These are phyloP conservation scores for Cygnus olor DNA, from an alignment of 2,797 vertebrate genomes.

Conservation along the genomic window DNA sequence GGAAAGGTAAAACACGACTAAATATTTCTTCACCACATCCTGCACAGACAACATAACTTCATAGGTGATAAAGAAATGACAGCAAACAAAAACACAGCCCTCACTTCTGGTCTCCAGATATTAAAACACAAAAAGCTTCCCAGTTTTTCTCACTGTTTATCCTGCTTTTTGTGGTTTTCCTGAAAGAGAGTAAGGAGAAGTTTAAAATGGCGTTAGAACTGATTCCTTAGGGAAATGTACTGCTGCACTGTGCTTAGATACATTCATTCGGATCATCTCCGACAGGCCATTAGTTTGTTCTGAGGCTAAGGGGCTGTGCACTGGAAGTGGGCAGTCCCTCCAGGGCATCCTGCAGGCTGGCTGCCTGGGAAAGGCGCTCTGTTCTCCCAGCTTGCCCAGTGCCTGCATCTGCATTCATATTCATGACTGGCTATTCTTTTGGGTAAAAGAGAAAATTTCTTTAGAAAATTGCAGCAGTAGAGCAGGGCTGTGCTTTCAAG, in stretches of 20 bases:
- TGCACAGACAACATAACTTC: not conserved
- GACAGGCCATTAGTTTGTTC: not conserved
- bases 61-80: not conserved
- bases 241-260: not conserved
- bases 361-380: not conserved
- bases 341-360: not conserved
- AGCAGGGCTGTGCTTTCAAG: slow-evolving; percentile 45
- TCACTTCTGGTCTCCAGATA: not conserved
- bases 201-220: not conserved
- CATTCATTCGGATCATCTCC: not conserved
- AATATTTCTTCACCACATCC: not conserved
- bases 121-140: not conserved
- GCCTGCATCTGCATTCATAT: slow-evolving; percentile 16
- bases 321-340: not conserved
- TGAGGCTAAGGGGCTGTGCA: not conserved
- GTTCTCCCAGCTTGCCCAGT: not conserved
- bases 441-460: slow-evolving; percentile 51
- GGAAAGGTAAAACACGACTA: not conserved
- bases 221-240: not conserved
- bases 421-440: slow-evolving; percentile 54
- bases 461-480: slow-evolving; percentile 50
- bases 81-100: not conserved
- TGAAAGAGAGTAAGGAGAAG: not conserved
- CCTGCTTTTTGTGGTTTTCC: not conserved
- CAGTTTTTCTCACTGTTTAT: not conserved